phyloP scores from a whole-genome alignment of 1,140 invertebrate species.

The Ceratina japonica region DNA sequence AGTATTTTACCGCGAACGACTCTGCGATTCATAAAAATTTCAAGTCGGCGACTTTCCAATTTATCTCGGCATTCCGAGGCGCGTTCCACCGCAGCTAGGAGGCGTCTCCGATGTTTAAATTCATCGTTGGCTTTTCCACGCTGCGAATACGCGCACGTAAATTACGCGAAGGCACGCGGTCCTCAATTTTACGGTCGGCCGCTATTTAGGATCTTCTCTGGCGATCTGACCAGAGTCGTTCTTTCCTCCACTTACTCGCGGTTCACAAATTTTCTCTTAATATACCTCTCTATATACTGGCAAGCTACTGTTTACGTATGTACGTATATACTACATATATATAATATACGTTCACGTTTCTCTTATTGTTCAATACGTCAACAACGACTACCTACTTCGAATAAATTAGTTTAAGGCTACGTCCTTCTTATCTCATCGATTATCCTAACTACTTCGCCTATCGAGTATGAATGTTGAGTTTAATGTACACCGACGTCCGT shows the following conservation, averaged over 20 bases:
- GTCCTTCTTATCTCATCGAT: constrained; percentile 30
- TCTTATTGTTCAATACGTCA: constrained; percentile 40
- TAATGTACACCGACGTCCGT: constrained; percentile 49
- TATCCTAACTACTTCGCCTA: constrained; percentile 48
- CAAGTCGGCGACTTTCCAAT: background rate
- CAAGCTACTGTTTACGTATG: constrained; percentile 60
- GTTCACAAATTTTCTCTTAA: constrained; percentile 35
- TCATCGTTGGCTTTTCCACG: constrained; percentile 38
- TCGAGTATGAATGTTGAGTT: constrained; percentile 22
- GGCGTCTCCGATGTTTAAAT: constrained; percentile 11
- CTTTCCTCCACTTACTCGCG: background rate
- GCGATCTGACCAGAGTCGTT: background rate
- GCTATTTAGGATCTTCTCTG: background rate
- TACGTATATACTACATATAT: constrained; percentile 1
- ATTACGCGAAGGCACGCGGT: constrained; percentile 43
- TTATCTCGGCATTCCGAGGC: background rate
- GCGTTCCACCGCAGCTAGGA: constrained; percentile 1
- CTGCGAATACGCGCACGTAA: constrained; percentile 28
- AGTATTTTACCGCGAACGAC: background rate
- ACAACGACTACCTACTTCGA: constrained; percentile 43
- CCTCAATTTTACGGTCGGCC: constrained; percentile 6
- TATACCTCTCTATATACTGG: constrained; percentile 61
- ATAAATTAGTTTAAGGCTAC: constrained; percentile 68
- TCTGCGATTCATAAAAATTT: background rate
- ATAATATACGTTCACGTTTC: constrained; percentile 24